Evolutionary conservation across 2,113 vertebrate species (phyloP), one percentile per base, ranked within the genome.

Genomic region (Tenrec ecaudatus): DNA sequence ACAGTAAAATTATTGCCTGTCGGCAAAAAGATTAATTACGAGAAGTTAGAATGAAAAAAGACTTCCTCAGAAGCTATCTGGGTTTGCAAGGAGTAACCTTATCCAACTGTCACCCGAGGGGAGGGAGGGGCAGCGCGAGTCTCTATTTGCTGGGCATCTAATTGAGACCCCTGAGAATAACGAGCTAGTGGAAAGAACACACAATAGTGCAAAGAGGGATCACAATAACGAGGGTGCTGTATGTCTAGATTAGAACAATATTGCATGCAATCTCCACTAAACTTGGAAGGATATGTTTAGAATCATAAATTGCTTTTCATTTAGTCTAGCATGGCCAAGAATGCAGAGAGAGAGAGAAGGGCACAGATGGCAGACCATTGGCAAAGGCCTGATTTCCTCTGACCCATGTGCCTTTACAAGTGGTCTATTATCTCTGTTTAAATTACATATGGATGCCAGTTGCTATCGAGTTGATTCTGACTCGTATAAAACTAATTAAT

Each of bases 11-110:
- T 97, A 96, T 86, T 96, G 91, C 89, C 95, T 97, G 95, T 91
- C 62, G 93, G 83, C 73, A 95, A 96, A 96, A 97, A 96, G 97
- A 97, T 98, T 96, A 97, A 97, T 97, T 97, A 94, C 89, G 92
- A 94, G 88, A 96, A 88, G 96, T 97, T 83, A 93, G 90, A 96
- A 91, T 95, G 62, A 71, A 83, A 53, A 95, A 88, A 90, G 93
- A 86, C 95, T 94, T 90, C 75, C 95, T 94, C 89, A 94, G 92
- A 96, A 96, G 93, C 88, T 97, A 93, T 97, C 92, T 87, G 91
- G 71, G 88, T 97, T 96, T 85, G 94, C 90, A 94, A 90, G 43
- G n/a, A 92, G 69, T 95, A 97, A 97, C 92, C 93, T 97, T 96
- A 97, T 88, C 91, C 97, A 97, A 95, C 94, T 97, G 96, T 95